Evolutionary conservation across 2,797 vertebrate species (phyloP), one percentile per base, ranked within the genome.

Genomic region (Remorina albescens): DNA sequence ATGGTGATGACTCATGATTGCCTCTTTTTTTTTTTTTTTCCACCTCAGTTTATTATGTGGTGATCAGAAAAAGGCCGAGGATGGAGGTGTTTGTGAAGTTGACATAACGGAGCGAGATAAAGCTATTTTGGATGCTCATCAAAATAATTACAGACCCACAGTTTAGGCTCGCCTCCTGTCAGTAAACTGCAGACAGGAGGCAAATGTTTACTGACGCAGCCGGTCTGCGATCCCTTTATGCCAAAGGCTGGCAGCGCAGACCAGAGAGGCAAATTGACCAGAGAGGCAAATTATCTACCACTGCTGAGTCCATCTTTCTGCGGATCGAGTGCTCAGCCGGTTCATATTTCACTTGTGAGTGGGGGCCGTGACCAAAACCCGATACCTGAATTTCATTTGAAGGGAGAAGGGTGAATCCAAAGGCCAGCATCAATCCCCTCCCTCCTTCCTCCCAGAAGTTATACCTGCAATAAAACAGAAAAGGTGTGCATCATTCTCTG

Each of bases 301-400:
- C 42, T 58, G 76, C 77, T 60, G 49, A 84, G 75, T 79, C 76
- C 60, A 70, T 78, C 70, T 53, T 69, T 71, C 46, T 77, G 80
- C 66, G 76, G 81, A 79, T 71, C 57, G 67, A 83, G 78, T 59
- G 76, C 50, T 73, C 59, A 50, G 59, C 15, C 25, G 57, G 85
- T 80, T 87, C 85, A 74, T 77, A 56, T 87, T 86, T 84, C 85
- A 80, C 76, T 10, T 0, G 26, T 42, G 83, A 80, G 78, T 57
- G 67, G 70, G 73, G 64, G 70, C n/a, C 44, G 62, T 49, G 73
- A 71, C 76, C 76, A 51, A 76, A n/a, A 85, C 56, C 73, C 16
- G 51, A 83, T 77, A 77, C 51, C 77, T 56, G 62, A 62, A 74
- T 76, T 68, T 80, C 59, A 83, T 85, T 76, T 69, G 72, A n/a